Evolutionary conservation across 2,888 invertebrate species (phyloP), one percentile per base, ranked within the genome.

Genomic region (Hydropsyche betteni): DNA sequence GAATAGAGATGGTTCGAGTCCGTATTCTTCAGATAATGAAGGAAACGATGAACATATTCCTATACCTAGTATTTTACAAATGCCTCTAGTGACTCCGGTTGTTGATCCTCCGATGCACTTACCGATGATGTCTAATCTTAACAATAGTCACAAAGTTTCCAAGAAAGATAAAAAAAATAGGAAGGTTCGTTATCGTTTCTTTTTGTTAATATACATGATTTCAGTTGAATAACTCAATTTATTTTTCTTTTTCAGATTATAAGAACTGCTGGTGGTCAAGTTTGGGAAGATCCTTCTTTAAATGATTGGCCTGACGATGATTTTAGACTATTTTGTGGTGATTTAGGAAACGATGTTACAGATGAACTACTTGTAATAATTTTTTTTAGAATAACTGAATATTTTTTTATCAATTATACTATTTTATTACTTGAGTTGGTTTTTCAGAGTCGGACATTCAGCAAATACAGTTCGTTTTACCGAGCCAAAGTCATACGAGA

Each of bases 301-400:
- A 86, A 92, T 16, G 99, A 99, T 83, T 99, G 99, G 99, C 93
- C 96, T n/a, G 94, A 96, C 80, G 98, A 97, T 87, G 99, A 99
- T 87, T 99, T 98, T 86, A 89, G 99, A 80, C 93, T 99, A 86
- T 99, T 99, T 85, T 98, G 98, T 83, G 99, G 99, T n/a, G 99
- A 99, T 87, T 89, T 99, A 68, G 99, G 99, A 14, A 99, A 99
- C 84, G 99, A 99, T 84, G 99, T 99, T 34, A 99, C 98, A 0
- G 99, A 99, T 83, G 99, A 99, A 84, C 90, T 98, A 77, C 87
- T 99, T n/a, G 87, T 87, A 8, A 24, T 24, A 2, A 24, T 24
- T 24, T 24, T 24, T 24, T 24, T 24, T 24, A 83, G 84, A 81
- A 0, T 64, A 14, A 74, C 51, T 77, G 74, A 68, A 52, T 73